These are phyloP conservation scores for Probosciger aterrimus DNA, from an alignment of 2,113 vertebrate species.

Conservation along the genomic window DNA sequence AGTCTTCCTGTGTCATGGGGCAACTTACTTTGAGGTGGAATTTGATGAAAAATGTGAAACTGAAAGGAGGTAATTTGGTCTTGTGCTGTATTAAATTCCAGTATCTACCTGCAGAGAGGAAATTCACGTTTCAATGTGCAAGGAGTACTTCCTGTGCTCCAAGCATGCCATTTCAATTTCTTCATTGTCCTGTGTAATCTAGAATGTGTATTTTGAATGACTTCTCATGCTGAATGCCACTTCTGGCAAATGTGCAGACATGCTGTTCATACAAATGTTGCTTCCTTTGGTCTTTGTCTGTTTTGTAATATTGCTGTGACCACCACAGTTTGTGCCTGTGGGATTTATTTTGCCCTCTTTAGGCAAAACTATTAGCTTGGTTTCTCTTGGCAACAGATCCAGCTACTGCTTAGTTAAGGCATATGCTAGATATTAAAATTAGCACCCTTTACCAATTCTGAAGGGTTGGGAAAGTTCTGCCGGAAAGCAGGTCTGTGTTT, in stretches of 20 bases:
- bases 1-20: slow-evolving; percentile 90
- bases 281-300: background rate
- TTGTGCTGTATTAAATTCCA: background rate
- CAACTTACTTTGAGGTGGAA: slow-evolving; percentile 93
- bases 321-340: background rate
- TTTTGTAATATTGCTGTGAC: background rate
- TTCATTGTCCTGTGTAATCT: background rate
- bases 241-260: background rate
- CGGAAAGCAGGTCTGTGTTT: background rate
- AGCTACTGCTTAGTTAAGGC: background rate
- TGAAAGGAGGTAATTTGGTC: slow-evolving; percentile 85
- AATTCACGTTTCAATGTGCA: background rate
- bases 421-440: background rate
- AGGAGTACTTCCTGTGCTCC: background rate
- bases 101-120: background rate
- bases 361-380: background rate
- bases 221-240: background rate
- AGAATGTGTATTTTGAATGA: background rate
- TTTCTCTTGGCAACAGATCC: background rate
- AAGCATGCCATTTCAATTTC: background rate
- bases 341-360: background rate
- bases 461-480: background rate
- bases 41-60: slow-evolving; percentile 97
- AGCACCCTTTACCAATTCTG: background rate
- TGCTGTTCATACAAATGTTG: background rate